Percentiles rank a stretch among this genome's conserved stretches.
These are phyloP conservation scores for Dasyurus viverrinus DNA, from an alignment of 2,113 vertebrate species.

Conservation along the genomic window DNA sequence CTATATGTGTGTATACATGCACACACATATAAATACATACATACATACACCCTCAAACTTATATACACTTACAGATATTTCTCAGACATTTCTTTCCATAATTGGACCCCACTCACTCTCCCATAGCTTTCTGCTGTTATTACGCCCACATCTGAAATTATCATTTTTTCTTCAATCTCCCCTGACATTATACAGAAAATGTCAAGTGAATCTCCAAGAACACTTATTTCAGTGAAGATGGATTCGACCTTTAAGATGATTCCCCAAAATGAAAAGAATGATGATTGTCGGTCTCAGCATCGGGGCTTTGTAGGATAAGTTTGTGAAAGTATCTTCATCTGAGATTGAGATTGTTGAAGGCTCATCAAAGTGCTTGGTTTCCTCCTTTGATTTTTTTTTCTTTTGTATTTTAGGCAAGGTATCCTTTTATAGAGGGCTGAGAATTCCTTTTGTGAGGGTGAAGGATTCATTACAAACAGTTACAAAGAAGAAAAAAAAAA, in stretches of 20 bases:
- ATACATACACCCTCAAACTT: too few relatives aligned
- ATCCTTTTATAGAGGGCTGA: slow-evolving; percentile 31
- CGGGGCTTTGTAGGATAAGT: slow-evolving; percentile 35
- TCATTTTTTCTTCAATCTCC: slow-evolving; percentile 12
- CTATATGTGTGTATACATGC: background rate
- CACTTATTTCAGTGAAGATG: slow-evolving; percentile 41
- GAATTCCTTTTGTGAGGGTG: slow-evolving; percentile 22
- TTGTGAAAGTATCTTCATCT: slow-evolving; percentile 46
- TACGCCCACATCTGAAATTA: slow-evolving; percentile 43
- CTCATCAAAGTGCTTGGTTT: slow-evolving; percentile 56
- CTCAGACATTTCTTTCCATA: slow-evolving; percentile 21
- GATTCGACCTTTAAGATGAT: slow-evolving; percentile 49
- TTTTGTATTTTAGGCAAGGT: slow-evolving; percentile 25
- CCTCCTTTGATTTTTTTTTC: slow-evolving; percentile 37
- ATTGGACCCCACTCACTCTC: background rate
- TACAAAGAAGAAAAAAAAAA: background rate
- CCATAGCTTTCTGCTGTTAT: slow-evolving; percentile 47
- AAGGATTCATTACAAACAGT: background rate
- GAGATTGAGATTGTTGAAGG: slow-evolving; percentile 53
- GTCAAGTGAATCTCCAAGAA: slow-evolving; percentile 54
- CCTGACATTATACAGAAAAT: slow-evolving; percentile 58
- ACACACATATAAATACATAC: too few relatives aligned
- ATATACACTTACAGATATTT: background rate
- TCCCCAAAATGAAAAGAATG: slow-evolving; percentile 47
- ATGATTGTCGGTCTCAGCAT: slow-evolving; percentile 6